Evolutionary conservation across 1,140 invertebrate species (phyloP), one percentile per base, ranked within the genome.

Genomic region (Aphaenogaster ashmeadi): DNA sequence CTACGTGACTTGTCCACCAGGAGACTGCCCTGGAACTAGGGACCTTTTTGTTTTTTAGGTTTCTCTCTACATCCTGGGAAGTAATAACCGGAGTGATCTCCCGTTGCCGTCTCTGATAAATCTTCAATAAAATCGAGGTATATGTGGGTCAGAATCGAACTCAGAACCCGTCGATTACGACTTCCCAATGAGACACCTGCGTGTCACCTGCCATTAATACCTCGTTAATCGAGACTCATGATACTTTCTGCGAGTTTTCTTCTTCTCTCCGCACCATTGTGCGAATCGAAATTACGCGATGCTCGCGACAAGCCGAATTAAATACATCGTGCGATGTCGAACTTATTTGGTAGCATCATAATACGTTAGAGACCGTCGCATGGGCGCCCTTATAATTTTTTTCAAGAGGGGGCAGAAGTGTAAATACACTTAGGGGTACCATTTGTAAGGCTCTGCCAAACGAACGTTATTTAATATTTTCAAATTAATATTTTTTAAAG

Each of bases 291-390:
- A 81, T 52, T 33, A 47, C 9, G 71, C 50, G 15, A 4, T 38
- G 38, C 38, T 33, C 47, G 60, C 62, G 52, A 74, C 50, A 15
- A 36, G 58, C 36, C 41, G 56, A 74, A 54, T 85, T 75, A 66
- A 85, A 72, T 56, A 38, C 21, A 44, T 15, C 50, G 41, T 56
- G 47, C 3, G 52, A 71, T 47, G 36, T 1, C 44, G 15, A 60
- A 93, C 92, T 93, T 92, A 92, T 92, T 92, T 89, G 86, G 72
- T 89, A 86, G 67, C 88, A 62, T 92, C 88, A 92, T 93, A 92
- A 93, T 92, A 88, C 87, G 87, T 86, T 7, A 88, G 87, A 81
- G 80, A 66, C 66, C 75, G 60, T 66, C 75, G 66, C 81, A 81
- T 87, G 27, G 27, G 27, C 27, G 27, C 27, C 27, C 27, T 27